A percentile compares a stretch with the other conserved stretches of the same genome.
Evolutionary conservation across 1,140 invertebrate species (phyloP).

Genomic region (Ips typographus): DNA sequence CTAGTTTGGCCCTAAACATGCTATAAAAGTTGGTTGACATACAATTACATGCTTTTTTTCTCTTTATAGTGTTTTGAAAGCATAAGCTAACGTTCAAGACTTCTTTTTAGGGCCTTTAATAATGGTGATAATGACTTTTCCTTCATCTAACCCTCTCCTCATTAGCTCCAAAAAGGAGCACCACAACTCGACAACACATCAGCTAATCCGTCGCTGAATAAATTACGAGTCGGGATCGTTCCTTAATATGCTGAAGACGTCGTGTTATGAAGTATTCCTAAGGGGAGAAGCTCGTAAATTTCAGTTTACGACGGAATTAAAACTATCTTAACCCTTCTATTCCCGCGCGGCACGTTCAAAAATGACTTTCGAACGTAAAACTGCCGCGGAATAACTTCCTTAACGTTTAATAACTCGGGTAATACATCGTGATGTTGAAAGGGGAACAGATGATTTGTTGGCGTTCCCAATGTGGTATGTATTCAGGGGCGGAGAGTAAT

Average conservation of each 20-base stretch:
- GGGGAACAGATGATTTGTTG: conserved; percentile 1
- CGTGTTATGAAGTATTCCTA: conserved; percentile 27
- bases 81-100: too few species aligned
- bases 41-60: too few species aligned
- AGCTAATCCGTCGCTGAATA: conserved; percentile 24
- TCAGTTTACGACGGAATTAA: conserved; percentile 26
- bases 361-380: conserved; percentile 18
- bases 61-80: too few species aligned
- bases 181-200: conserved; percentile 1
- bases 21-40: too few species aligned
- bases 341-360: conserved; percentile 18
- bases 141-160: too few species aligned
- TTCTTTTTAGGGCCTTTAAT: too few species aligned
- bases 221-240: conserved; percentile 27
- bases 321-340: conserved; percentile 30
- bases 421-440: not conserved
- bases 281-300: conserved; percentile 28
- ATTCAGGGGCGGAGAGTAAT: not conserved
- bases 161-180: not conserved
- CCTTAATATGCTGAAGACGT: conserved; percentile 30
- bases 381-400: conserved; percentile 10
- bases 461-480: not conserved
- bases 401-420: conserved; percentile 9
- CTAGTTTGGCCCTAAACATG: too few species aligned
- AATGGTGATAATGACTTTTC: too few species aligned